Evolutionary conservation across 2,888 invertebrate genomes (phyloP).

Genomic region (Ametastegia equiseti): DNA sequence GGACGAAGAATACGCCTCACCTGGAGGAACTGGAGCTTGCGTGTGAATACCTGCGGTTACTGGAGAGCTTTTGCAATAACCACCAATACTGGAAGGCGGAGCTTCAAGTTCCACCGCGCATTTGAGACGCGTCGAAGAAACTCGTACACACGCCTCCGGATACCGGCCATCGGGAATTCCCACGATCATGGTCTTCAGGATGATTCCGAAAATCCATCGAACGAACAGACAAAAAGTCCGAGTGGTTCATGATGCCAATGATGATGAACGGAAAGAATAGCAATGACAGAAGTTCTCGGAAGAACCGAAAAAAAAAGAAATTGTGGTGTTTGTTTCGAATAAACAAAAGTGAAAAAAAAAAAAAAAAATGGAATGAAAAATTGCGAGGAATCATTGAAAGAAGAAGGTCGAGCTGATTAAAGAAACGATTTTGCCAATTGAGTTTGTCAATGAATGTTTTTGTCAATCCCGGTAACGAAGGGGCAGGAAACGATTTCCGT

Average conservation of each 20-base stretch:
- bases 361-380: no score
- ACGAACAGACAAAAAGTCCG: no score
- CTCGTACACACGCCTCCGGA: background rate
- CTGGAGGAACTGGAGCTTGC: background rate
- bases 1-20: background rate
- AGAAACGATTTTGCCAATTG: background rate
- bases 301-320: no score
- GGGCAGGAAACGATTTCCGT: constrained; percentile 22
- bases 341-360: no score
- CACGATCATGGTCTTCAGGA: background rate
- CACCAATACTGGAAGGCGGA: constrained; percentile 1
- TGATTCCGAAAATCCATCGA: no score
- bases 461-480: background rate
- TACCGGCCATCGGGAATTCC: background rate
- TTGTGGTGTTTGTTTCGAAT: no score
- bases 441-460: background rate
- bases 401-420: no score
- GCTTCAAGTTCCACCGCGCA: constrained; percentile 4
- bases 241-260: no score
- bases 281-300: no score
- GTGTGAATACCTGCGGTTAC: background rate
- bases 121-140: constrained; percentile 4
- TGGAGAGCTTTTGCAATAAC: background rate
- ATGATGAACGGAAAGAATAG: no score
- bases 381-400: no score